Evolutionary conservation across 1,140 invertebrate genomes (phyloP).

Genomic region (Apocrypta bakeri): DNA sequence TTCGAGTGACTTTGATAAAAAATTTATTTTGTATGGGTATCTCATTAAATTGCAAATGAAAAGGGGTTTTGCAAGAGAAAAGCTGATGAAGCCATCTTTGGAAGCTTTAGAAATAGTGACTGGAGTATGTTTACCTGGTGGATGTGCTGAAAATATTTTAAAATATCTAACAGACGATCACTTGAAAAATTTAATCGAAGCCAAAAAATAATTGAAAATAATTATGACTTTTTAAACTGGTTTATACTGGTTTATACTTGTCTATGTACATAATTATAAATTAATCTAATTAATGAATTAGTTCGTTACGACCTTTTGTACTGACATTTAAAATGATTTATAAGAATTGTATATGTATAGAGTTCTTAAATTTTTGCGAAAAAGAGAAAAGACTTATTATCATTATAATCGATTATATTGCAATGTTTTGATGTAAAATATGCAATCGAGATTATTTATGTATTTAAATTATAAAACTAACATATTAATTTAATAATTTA

Average conservation of each 20-base stretch:
- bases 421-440: not conserved
- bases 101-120: not conserved
- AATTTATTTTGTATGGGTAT: slow-evolving; percentile 9
- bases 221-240: not conserved
- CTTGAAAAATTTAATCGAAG: slow-evolving; percentile 4
- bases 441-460: not conserved
- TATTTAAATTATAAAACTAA: not conserved
- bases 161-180: slow-evolving; percentile 11
- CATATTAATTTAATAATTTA: too few relatives aligned
- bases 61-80: not conserved
- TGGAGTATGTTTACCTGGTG: not conserved
- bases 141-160: not conserved
- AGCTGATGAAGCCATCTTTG: not conserved
- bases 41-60: slow-evolving; percentile 11
- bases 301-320: not conserved
- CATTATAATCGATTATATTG: not conserved
- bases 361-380: not conserved
- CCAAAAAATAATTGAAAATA: not conserved
- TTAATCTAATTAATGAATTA: not conserved
- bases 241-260: not conserved
- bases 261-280: slow-evolving; percentile 5
- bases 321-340: not conserved
- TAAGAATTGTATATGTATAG: not conserved
- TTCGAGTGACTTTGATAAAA: not conserved
- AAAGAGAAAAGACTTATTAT: not conserved